Base-by-base conservation (phyloP, 2,888 invertebrate species). In the Graphium colonna region DNA sequence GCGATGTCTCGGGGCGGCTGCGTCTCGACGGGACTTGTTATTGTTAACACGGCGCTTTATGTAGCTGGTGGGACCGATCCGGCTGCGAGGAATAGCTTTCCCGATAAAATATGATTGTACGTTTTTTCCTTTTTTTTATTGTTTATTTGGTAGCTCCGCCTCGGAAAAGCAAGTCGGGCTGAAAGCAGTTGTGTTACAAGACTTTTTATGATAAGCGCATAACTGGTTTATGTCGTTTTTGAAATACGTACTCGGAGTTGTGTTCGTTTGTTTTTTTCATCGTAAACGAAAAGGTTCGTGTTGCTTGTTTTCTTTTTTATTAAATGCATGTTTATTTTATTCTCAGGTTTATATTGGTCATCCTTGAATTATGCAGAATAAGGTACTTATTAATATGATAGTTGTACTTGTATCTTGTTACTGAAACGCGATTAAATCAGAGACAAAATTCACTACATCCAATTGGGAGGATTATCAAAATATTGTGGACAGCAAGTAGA, bases 101-200 rank as follows among this genome's bases (percentile, higher is more conserved):
- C 68, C 79, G 76, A 82, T 86, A 83, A 86, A 82, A 84, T 84
- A 86, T 86, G 83, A 85, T 86, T 84, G 79, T 73, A 65, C 68
- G 68, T 71, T 75, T 79, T 74, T 76, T 44, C 39, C 28, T 16
- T 12, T 45, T 81, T 80, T 83, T 82, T 85, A 84, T 81, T 79
- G 71, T 77, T 63, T 66, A 63, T 65, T n/a, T n/a, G n/a, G 16
- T 59, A 55, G 42, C 40, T 43, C n/a, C 31, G 40, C 45, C 55
- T 39, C 15, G 55, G 39, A 55, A 50, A 59, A 38, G 38, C 26
- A 36, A 28, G 26, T 15, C 3, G 31, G 9, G 49, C 39, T 39
- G 44, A n/a, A 49, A 43, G 26, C 47, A 38, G 43, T 43, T 43
- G 31, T 31, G 26, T 47, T 47, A 21, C 10, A 7, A 15, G 40